Percentiles rank a stretch among this genome's conserved stretches.
phyloP scores from a whole-genome alignment of 2,113 vertebrate species.

The Struthio camelus region DNA sequence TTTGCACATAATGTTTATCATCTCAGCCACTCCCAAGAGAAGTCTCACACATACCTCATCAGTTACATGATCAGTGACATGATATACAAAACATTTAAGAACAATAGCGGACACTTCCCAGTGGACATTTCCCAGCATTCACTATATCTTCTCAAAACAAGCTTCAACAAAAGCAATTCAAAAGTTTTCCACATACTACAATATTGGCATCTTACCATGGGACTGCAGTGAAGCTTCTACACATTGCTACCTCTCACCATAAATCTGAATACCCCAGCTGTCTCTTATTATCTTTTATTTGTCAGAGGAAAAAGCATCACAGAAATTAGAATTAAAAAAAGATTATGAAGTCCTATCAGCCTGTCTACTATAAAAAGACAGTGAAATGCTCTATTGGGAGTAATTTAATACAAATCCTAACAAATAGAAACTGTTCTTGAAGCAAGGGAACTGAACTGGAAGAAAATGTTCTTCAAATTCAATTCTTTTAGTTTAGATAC shows the following conservation, averaged over 20 bases:
- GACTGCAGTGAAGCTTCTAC: background rate
- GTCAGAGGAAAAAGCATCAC: background rate
- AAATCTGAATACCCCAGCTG: slow-evolving; percentile 32
- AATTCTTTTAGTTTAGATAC: background rate
- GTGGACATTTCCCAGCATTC: background rate
- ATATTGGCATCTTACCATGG: background rate
- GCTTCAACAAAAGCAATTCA: slow-evolving; percentile 15
- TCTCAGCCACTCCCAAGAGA: background rate
- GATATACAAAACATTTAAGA: background rate
- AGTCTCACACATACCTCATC: background rate
- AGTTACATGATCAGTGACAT: background rate
- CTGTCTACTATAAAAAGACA: slow-evolving; percentile 5
- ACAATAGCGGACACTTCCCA: background rate
- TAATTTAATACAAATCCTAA: slow-evolving; percentile 16
- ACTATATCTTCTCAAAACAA: background rate
- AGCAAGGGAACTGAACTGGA: background rate
- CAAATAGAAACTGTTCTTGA: background rate
- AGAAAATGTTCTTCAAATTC: background rate
- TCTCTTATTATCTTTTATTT: background rate
- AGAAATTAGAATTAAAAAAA: slow-evolving; percentile 38
- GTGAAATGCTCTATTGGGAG: slow-evolving; percentile 4
- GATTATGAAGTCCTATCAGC: background rate
- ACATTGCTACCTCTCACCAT: slow-evolving; percentile 19
- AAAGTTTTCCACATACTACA: background rate
- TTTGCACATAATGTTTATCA: background rate